A percentile compares a stretch with the other conserved stretches of the same genome.
These are phyloP conservation scores for Coregonus sp. DNA, from an alignment of 2,797 vertebrate species.

Conservation along the genomic window DNA sequence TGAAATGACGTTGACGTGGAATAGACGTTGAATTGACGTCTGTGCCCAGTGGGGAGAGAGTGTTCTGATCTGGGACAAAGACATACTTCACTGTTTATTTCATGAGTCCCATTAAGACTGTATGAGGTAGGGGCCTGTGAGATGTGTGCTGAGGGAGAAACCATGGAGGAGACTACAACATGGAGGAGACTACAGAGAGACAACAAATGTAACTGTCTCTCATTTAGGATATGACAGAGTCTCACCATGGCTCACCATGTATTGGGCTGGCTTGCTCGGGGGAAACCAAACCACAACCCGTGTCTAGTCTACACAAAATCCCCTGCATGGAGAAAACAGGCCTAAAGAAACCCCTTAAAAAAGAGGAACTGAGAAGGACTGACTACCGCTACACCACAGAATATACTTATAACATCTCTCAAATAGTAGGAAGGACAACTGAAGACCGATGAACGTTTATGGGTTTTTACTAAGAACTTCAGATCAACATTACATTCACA, in stretches of 20 bases:
- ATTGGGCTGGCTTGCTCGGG: background rate
- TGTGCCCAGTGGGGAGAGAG: background rate
- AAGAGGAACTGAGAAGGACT: background rate
- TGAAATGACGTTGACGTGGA: too few species aligned
- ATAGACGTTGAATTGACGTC: too few species aligned
- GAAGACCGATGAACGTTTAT: too few species aligned
- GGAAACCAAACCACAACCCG: background rate
- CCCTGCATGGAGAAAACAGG: slow-evolving; percentile 1
- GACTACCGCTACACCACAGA: background rate
- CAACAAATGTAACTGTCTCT: slow-evolving; percentile 4
- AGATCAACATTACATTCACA: too few species aligned
- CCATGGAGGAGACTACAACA: slow-evolving; percentile 6
- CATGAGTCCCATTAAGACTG: slow-evolving; percentile 46
- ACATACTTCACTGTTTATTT: slow-evolving; percentile 48
- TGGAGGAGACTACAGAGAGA: background rate
- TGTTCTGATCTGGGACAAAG: slow-evolving; percentile 43
- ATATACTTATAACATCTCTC: background rate
- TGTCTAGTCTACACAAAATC: background rate
- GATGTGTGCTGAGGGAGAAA: slow-evolving; percentile 14
- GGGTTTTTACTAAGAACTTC: too few species aligned
- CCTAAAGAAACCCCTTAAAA: background rate
- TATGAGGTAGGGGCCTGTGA: slow-evolving; percentile 19
- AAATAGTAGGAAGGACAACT: too few species aligned
- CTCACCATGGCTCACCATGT: background rate
- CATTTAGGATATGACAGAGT: slow-evolving; percentile 25